phyloP scores from a whole-genome alignment of 2,113 vertebrate species.

The Pachyramphus minor region DNA sequence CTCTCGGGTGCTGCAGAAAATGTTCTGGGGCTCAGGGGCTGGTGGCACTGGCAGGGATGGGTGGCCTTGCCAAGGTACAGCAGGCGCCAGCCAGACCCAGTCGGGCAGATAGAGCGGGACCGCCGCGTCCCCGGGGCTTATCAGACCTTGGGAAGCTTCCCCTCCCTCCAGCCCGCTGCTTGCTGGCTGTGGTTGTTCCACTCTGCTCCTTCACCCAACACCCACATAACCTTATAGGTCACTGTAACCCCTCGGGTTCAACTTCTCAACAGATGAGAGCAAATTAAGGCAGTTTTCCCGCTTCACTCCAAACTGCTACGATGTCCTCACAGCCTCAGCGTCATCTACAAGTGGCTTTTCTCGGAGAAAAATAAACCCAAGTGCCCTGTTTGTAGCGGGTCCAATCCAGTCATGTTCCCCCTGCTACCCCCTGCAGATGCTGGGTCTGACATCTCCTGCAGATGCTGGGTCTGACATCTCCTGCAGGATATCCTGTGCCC shows the following conservation, averaged over 20 bases:
- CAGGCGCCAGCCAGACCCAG: background rate
- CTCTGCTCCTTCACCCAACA: background rate
- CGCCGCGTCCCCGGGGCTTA: background rate
- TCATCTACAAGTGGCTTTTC: rapidly evolving
- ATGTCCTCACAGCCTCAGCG: background rate
- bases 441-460: background rate
- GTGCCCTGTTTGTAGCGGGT: rapidly evolving
- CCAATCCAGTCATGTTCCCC: background rate
- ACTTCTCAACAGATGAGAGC: background rate
- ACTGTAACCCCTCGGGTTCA: background rate
- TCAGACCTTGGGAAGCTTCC: background rate
- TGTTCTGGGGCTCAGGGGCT: rapidly evolving
- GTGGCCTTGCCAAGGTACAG: background rate
- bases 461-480: background rate
- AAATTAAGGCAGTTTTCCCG: rapidly evolving
- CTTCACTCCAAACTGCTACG: rapidly evolving
- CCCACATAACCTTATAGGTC: background rate
- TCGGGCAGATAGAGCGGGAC: background rate
- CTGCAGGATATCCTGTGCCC: conserved; percentile 33
- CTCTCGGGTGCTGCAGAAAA: background rate
- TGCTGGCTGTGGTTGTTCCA: background rate
- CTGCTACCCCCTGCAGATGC: background rate
- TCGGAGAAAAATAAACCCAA: background rate
- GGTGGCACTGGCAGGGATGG: rapidly evolving
- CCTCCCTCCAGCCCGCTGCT: background rate